phyloP scores from a whole-genome alignment of 2,113 vertebrate genomes.

The human (Homo sapiens) region DNA sequence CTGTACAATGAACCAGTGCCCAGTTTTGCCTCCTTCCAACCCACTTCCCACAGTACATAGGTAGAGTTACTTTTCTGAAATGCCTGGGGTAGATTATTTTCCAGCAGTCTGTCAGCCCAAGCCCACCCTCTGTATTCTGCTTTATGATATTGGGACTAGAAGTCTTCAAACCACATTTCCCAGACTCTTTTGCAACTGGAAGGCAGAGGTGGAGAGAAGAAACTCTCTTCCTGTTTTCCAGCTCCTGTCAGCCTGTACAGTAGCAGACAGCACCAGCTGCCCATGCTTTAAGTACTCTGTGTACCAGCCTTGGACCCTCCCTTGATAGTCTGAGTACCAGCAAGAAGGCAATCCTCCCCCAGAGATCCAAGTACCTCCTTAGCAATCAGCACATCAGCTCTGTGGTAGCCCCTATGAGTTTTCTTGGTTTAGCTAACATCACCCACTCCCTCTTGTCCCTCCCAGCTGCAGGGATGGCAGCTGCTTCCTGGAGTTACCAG shows the following conservation, averaged over 20 bases:
- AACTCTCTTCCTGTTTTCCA: background rate
- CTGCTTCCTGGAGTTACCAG: background rate
- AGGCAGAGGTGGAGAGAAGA: background rate
- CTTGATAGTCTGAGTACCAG: background rate
- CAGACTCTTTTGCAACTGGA: background rate
- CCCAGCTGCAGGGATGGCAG: background rate
- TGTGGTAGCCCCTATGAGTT: background rate
- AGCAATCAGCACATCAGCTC: background rate
- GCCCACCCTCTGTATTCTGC: background rate
- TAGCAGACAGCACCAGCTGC: background rate
- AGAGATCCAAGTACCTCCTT: background rate
- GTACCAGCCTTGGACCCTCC: background rate
- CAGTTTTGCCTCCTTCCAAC: background rate
- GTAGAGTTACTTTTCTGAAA: background rate
- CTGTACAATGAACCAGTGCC: background rate
- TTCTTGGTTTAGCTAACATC: background rate
- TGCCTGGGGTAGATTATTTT: background rate
- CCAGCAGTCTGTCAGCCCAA: background rate
- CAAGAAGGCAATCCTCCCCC: background rate
- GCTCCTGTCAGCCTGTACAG: background rate
- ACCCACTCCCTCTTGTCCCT: background rate
- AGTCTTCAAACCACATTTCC: background rate
- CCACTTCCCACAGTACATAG: background rate
- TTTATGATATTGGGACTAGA: background rate
- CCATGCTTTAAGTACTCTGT: background rate